A percentile compares a stretch with the other conserved stretches of the same genome.
Conservation (phyloP, 2,888 invertebrate species). For the Rugalucina vietnamica region DNA sequence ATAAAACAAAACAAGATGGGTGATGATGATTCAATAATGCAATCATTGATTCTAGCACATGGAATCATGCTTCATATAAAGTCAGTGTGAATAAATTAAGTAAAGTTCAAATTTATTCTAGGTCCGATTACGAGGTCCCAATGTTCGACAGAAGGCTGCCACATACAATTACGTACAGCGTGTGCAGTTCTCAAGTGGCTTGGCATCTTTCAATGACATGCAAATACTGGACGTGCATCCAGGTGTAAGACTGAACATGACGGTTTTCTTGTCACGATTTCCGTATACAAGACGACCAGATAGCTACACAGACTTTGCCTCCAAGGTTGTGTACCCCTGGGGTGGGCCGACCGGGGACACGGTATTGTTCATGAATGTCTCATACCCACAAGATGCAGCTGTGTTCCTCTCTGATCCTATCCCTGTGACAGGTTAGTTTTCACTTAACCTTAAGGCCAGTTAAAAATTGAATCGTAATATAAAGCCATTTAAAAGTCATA, state of each 20-base stretch:
- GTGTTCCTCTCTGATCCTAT: conserved; percentile 45
- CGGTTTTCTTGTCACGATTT: conserved; percentile 59
- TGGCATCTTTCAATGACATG: conserved; percentile 52
- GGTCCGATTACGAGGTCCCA: conserved; percentile 59
- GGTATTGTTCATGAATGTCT: conserved; percentile 44
- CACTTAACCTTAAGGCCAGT: too few relatives aligned
- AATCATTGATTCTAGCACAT: too few relatives aligned
- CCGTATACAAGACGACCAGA: conserved; percentile 64
- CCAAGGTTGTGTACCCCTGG: conserved; percentile 24
- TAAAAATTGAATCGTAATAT: too few relatives aligned
- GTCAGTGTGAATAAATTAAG: too few relatives aligned
- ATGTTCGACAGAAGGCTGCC: conserved; percentile 41
- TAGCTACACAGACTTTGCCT: conserved; percentile 49
- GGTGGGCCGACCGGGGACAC: not conserved
- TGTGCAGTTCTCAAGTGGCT: conserved; percentile 54
- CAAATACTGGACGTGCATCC: conserved; percentile 58
- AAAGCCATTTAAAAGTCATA: too few relatives aligned
- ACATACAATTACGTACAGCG: conserved; percentile 52
- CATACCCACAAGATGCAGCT: conserved; percentile 38
- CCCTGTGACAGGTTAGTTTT: conserved; percentile 55
- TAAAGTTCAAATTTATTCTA: conserved; percentile 35
- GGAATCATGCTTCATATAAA: too few relatives aligned
- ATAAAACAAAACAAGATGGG: too few relatives aligned
- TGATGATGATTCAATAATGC: too few relatives aligned
- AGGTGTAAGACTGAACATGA: conserved; percentile 57